Evolutionary conservation across 2,888 invertebrate species (phyloP).

Genomic region (Brachycybe producta): DNA sequence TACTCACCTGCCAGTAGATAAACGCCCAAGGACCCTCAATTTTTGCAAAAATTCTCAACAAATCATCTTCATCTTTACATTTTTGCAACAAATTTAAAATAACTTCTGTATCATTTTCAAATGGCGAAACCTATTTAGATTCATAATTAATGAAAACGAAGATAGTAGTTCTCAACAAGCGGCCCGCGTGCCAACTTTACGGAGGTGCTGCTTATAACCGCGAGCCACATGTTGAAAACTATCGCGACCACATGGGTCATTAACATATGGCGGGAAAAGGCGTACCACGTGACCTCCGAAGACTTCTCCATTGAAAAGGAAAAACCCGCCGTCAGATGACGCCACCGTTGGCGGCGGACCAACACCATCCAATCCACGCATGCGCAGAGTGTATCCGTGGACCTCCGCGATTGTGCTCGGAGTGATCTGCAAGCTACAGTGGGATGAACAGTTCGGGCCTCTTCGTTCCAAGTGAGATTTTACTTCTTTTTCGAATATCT

Average conservation of each 20-base stretch:
- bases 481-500: not conserved
- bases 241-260: not conserved
- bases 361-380: conserved; percentile 53
- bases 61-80: conserved; percentile 23
- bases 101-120: conserved; percentile 28
- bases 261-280: not conserved
- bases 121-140: no score
- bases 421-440: not conserved
- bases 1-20: conserved; percentile 46
- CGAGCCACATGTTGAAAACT: not conserved
- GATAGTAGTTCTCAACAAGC: no score
- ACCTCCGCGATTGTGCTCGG: not conserved
- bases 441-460: conserved; percentile 1
- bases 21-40: conserved; percentile 75
- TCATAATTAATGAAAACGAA: no score
- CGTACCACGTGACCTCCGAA: conserved; percentile 43
- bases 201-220: no score
- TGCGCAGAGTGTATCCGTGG: conserved; percentile 56
- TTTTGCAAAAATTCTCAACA: conserved; percentile 40
- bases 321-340: conserved; percentile 46
- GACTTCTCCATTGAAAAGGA: conserved; percentile 84
- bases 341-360: conserved; percentile 53
- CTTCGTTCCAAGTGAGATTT: not conserved
- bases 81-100: conserved; percentile 26
- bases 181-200: no score